Base-by-base conservation (phyloP, 2,113 vertebrate genomes). In the Sclerurus mexicanus region DNA sequence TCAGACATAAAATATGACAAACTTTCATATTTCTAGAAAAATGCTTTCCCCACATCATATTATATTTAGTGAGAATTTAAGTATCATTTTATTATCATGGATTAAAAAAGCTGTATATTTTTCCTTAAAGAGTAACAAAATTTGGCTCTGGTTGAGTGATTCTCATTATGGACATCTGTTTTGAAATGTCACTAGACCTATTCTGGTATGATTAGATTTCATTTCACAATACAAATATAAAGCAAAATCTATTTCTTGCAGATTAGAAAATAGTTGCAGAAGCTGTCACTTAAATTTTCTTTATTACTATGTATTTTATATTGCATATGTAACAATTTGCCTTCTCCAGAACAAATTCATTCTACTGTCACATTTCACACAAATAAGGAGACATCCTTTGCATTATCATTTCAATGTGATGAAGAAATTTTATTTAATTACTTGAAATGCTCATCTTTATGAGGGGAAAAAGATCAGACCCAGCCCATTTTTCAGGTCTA, bases 401-500 rank as follows among this genome's bases (percentile, higher is more conserved):
- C 97, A 98, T 98, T 98, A 89, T 95, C 98, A 98, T 98, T 97
- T 98, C 97, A 97, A 30, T 98, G 97, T 98, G 82, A 97, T 22
- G 81, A 95, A 96, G 76, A 80, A 84, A 85, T 95, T 96, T 97
- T 93, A 94, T 98, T 98, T 97, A 97, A 98, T 96, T 98, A 97
- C 96, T 90, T 85, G 92, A 97, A 98, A 68, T 90, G 87, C 91
- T 98, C 97, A 96, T 98, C 98, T 98, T 96, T 96, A 95, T 85
- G 98, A 98, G 98, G 97, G 98, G 98, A 98, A 98, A 98, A 98
- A 98, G 98, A 98, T 97, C 98, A 98, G 98, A 98, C 98, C 98
- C 98, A 98, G 98, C 98, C 98, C 98, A 98, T 98, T 91, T 98
- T 97, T 96, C 97, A 98, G 91, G 82, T 95, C 94, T 95, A 90